A percentile compares a stretch with the other conserved stretches of the same genome.
Evolutionary conservation across 2,888 invertebrate genomes (phyloP).

Genomic region (Tenodera sinensis): DNA sequence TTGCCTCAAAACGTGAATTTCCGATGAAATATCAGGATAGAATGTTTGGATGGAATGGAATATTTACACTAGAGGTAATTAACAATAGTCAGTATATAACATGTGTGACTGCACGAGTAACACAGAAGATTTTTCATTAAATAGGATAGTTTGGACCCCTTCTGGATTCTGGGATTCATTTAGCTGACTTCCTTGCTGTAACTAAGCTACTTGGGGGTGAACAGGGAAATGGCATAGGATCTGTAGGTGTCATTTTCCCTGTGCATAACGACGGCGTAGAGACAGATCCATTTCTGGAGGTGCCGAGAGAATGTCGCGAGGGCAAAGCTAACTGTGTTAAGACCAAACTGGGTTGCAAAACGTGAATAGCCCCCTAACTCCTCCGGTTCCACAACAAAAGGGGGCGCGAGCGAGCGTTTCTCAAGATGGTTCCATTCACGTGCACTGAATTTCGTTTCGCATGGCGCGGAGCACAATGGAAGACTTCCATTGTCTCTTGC

Average conservation of each 20-base stretch:
- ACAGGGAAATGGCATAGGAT: not conserved
- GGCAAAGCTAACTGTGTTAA: not conserved
- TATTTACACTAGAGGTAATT: too few species aligned
- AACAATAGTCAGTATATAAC: too few species aligned
- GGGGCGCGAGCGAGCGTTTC: not conserved
- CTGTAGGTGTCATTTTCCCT: not conserved
- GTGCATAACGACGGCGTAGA: not conserved
- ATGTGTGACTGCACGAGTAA: too few species aligned
- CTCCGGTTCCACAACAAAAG: not conserved
- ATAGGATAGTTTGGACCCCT: too few species aligned
- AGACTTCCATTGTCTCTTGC: not conserved
- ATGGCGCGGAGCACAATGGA: not conserved
- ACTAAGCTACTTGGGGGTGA: not conserved
- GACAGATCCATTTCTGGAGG: not conserved
- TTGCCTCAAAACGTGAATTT: too few species aligned
- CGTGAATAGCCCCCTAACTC: not conserved
- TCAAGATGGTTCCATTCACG: not conserved
- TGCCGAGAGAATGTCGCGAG: not conserved
- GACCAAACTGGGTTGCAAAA: not conserved
- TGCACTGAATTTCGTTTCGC: not conserved
- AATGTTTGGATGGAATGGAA: too few species aligned
- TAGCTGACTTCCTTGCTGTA: not conserved
- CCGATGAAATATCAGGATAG: too few species aligned
- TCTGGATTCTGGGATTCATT: not conserved
- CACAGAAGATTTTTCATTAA: too few species aligned